Base-by-base conservation (phyloP, 1,140 invertebrate species). In the Lepidostoma basale region DNA sequence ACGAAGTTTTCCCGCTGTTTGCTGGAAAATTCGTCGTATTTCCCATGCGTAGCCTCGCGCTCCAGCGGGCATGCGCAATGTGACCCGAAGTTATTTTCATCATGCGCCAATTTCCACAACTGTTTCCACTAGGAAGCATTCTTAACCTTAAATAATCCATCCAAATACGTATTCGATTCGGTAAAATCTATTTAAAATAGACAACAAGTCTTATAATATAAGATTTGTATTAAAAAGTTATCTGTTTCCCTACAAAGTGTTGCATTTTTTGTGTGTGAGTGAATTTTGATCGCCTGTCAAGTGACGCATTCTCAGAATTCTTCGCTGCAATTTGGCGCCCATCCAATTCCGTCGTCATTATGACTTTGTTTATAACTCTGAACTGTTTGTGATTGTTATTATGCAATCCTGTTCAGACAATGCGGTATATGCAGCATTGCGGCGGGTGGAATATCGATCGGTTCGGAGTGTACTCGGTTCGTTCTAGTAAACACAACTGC, bases 381-480 rank as follows among this genome's bases (percentile, higher is more conserved):
- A 3, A 22, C 16, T 8, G 36, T 25, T 56, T 3, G 25, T 54
- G 52, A 10, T 56, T 56, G 28, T 33, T 36, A 56, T 56, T 56
- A 56, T 56, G 52, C 52, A 56, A 56, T 56, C 36, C 8, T 36
- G 25, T 56, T 56, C 26, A 20, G 22, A 56, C 25, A 28, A 14
- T 39, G 52, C 52, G 28, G 60, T 45, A 33, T 10, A 60, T 62
- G 60, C 60, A 16, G 60, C 60, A 62, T 47, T 62, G 60, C 60
- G 39, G 26, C 20, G 60, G 10, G 42, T 36, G 16, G 23, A 44
- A 44, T 60, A 60, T 60, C 58, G 58, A 60, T 60, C 58, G 58
- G 18, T 18, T 25, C 40, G 36, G 18, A 60, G 20, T 44, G 36
- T n/a, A 59, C 56, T 59, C 39, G 6, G n/a, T 20, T 39, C 14